phyloP scores from a whole-genome alignment of 1,140 invertebrate species.

The Tetranychus cinnabarinus region DNA sequence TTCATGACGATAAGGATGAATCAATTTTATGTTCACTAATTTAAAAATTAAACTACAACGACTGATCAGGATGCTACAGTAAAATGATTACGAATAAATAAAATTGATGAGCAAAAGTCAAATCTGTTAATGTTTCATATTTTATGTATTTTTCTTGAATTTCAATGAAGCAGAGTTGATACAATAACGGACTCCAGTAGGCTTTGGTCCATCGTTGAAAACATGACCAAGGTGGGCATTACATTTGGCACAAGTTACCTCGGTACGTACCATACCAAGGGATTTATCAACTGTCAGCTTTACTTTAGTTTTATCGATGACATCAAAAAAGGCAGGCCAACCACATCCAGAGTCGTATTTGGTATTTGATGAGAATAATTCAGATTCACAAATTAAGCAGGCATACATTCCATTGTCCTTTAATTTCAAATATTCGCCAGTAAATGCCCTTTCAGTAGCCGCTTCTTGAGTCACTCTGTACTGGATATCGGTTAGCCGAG shows the following conservation, averaged over 20 bases:
- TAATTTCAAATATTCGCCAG: conserved; percentile 65
- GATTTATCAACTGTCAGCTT: conserved; percentile 64
- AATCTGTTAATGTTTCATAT: too few species aligned
- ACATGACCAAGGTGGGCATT: conserved; percentile 85
- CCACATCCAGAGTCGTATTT: conserved; percentile 91
- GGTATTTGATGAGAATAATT: conserved; percentile 67
- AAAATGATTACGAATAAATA: too few species aligned
- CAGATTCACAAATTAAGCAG: conserved; percentile 73
- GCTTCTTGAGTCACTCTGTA: conserved; percentile 89
- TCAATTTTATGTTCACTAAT: too few species aligned
- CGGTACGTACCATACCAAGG: conserved; percentile 38
- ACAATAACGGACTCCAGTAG: conserved; percentile 79
- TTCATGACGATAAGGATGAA: too few species aligned
- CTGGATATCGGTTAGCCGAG: conserved; percentile 61
- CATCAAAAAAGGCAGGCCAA: conserved; percentile 95
- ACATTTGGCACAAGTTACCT: conserved; percentile 47
- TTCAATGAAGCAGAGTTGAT: conserved; percentile 72
- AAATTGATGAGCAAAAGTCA: too few species aligned
- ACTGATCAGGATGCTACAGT: too few species aligned
- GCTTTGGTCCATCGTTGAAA: conserved; percentile 86
- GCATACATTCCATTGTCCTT: conserved; percentile 65
- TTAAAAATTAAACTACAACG: too few species aligned
- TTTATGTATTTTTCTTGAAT: conserved; percentile 25
- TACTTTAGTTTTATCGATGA: conserved; percentile 61
- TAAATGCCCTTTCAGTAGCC: conserved; percentile 22